Conservation (phyloP, 2,888 invertebrate species). For the Hesperia comma region DNA sequence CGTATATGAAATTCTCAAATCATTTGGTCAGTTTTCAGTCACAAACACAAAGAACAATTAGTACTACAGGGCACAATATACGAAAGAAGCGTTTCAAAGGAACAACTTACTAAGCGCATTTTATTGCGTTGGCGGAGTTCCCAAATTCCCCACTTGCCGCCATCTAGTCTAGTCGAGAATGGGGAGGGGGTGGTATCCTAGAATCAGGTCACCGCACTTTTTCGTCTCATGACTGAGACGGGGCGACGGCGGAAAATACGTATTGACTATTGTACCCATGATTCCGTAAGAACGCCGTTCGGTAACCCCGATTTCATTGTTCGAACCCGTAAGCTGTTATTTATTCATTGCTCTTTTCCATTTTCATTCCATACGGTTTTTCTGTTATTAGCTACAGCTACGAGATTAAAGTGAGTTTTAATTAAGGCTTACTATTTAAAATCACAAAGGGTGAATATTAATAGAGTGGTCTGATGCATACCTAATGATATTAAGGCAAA, state of each 20-base stretch:
- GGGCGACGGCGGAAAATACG: constrained; percentile 53
- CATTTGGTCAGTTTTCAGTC: not conserved
- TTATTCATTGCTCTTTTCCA: constrained; percentile 23
- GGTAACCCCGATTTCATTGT: constrained; percentile 33
- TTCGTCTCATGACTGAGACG: constrained; percentile 57
- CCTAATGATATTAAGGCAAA: too few species aligned
- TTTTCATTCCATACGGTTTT: constrained; percentile 18
- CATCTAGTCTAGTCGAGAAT: constrained; percentile 57
- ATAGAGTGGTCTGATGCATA: not conserved
- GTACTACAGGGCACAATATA: not conserved
- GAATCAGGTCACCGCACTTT: constrained; percentile 68
- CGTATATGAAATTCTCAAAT: not conserved
- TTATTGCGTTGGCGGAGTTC: constrained; percentile 45
- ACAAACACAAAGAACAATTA: not conserved
- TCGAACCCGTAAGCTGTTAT: constrained; percentile 26
- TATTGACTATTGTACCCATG: constrained; percentile 33
- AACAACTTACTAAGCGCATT: constrained; percentile 30
- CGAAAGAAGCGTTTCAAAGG: constrained; percentile 18
- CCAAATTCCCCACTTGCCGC: constrained; percentile 52
- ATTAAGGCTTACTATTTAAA: not conserved
- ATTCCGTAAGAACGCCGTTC: constrained; percentile 22
- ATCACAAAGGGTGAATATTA: not conserved
- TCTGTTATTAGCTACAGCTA: not conserved
- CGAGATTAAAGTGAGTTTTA: not conserved
- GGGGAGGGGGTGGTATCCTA: constrained; percentile 38